Percentiles rank a stretch among this genome's conserved stretches.
These are phyloP conservation scores for Otolemur garnettii DNA, from an alignment of 2,113 vertebrate genomes.

Conservation along the genomic window DNA sequence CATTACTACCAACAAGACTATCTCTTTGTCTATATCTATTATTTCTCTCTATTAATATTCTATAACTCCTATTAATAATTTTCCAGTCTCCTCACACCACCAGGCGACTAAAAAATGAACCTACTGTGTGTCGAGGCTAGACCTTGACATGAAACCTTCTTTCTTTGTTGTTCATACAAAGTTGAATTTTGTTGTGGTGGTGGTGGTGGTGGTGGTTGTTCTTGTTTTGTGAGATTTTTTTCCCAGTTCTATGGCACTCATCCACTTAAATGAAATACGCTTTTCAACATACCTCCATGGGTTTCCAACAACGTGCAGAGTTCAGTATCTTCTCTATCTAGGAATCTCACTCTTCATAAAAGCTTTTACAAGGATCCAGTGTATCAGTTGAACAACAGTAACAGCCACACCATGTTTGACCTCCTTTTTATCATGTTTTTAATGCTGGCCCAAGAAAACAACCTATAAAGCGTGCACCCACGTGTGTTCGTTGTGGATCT, in stretches of 20 bases:
- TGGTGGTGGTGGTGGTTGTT: not conserved
- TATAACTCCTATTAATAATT: no score
- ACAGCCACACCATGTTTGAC: not conserved
- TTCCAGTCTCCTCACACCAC: no score
- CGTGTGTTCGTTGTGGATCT: not conserved
- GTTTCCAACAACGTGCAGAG: not conserved
- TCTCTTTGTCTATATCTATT: no score
- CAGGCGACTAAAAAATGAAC: no score
- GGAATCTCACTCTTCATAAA: slow-evolving; percentile 8
- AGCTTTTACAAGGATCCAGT: not conserved
- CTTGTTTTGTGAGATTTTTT: not conserved
- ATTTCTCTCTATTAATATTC: no score
- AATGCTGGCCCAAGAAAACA: slow-evolving; percentile 50
- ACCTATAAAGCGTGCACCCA: slow-evolving; percentile 22
- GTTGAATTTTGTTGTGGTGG: not conserved
- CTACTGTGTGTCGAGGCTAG: no score
- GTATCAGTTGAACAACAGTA: slow-evolving; percentile 56
- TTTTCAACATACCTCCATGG: not conserved
- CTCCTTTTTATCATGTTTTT: slow-evolving; percentile 60
- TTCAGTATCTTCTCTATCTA: slow-evolving; percentile 49
- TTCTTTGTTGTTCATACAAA: slow-evolving; percentile 17
- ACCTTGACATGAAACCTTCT: not conserved
- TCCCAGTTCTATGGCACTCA: not conserved
- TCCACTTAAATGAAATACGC: not conserved
- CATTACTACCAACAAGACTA: no score